Evolutionary conservation across 2,888 invertebrate genomes (phyloP).

Genomic region (Scaeva pyrastri): DNA sequence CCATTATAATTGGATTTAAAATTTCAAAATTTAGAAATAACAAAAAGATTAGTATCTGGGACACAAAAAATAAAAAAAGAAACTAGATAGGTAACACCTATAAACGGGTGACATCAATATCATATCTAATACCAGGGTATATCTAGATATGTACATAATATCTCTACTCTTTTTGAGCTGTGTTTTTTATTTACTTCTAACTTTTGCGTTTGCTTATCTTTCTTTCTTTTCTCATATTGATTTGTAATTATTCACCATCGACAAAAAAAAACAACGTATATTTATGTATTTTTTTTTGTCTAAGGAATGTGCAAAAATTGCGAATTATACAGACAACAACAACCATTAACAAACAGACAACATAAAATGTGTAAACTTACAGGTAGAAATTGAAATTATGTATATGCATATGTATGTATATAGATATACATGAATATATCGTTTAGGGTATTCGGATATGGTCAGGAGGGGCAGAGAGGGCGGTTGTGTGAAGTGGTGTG

Average conservation of each 20-base stretch:
- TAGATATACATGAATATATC: conserved; percentile 21
- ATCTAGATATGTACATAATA: not conserved
- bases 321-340: conserved; percentile 30
- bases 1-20: conserved; percentile 15
- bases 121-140: not conserved
- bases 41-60: conserved; percentile 25
- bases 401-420: conserved; percentile 5
- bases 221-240: conserved; percentile 56
- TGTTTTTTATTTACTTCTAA: conserved; percentile 56
- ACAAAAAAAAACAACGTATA: conserved; percentile 5
- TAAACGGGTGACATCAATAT: conserved; percentile 32
- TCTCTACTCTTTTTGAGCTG: not conserved
- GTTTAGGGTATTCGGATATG: conserved; percentile 40
- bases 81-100: conserved; percentile 25
- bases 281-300: conserved; percentile 53
- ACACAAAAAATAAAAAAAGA: conserved; percentile 19
- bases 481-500: not conserved
- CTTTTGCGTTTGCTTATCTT: conserved; percentile 46
- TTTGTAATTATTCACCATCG: conserved; percentile 66
- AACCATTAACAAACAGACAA: conserved; percentile 24
- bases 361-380: conserved; percentile 48
- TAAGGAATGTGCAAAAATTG: conserved; percentile 48
- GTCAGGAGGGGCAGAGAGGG: not conserved
- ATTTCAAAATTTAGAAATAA: conserved; percentile 12
- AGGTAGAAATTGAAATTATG: conserved; percentile 71